Base-by-base conservation (phyloP, 2,888 invertebrate species). In the Margaritifera margaritifera region DNA sequence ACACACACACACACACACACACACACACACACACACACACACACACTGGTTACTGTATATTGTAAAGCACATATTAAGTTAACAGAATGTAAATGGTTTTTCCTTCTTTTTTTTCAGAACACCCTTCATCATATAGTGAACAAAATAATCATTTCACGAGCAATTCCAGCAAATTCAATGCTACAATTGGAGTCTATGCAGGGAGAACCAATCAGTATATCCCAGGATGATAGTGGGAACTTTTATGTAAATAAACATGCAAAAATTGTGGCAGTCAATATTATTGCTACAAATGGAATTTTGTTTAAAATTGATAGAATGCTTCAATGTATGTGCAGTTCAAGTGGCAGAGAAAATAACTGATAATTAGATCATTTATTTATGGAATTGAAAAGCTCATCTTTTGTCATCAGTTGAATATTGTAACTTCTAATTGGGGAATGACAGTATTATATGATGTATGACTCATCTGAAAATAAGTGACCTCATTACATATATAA, bases 101-200 rank as follows among this genome's bases (percentile, higher is more conserved):
- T 62, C 55, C 54, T 66, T 27, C n/a, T 74, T 78, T 11, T 27
- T 24, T 74, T 78, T 11, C 80, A 91, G 90, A 86, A 90, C 20
- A 85, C 91, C 19, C 87, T 88, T 69, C 90, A 90, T 70, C 91
- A 91, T 78, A 85, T 91, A 15, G 86, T 90, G 22, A 72, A 77
- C 53, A 68, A 79, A 11, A 68, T 80, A 69, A 62, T 84, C 1
- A 72, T 80, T 18, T 69, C 74, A 24, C 75, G 81, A 53, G 65
- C 75, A 11, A 67, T 84, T 3, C 63, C 75, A 5, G 69, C 72
- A 0, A 64, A 67, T 5, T 78, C 81, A 2, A 62, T 80, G 1
- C 75, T 83, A 56, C 70, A 69, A 27, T 71, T 82, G 20, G 51
- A 65, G 2, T 79, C 84, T 1, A 31, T 74, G 15, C 83, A 84